Conservation (phyloP, 2,797 vertebrate genomes). For the Sorex maritimensis region DNA sequence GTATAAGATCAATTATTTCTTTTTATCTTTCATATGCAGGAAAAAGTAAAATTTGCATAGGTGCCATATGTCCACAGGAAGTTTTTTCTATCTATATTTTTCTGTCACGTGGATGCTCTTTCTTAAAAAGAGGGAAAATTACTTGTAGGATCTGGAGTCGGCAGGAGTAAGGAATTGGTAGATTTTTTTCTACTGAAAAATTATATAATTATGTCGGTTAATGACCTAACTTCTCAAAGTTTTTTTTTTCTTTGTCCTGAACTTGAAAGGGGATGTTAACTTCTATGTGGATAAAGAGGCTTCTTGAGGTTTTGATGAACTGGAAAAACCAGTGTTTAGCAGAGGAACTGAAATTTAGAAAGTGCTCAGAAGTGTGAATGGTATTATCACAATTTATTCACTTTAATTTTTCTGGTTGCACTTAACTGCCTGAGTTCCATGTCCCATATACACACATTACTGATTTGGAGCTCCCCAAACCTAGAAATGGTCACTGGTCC, state of each 20-base stretch:
- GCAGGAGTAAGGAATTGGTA: background rate
- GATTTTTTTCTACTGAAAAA: conserved; percentile 46
- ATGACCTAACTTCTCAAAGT: background rate
- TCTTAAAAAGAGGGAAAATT: background rate
- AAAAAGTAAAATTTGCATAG: conserved; percentile 13
- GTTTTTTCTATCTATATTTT: background rate
- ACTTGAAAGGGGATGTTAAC: background rate
- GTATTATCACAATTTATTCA: background rate
- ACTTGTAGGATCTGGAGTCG: too few species aligned
- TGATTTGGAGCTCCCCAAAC: background rate
- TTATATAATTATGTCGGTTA: background rate
- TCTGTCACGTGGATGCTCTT: background rate
- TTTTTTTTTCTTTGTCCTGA: background rate
- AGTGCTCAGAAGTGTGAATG: background rate
- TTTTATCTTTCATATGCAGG: background rate
- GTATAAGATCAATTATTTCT: background rate
- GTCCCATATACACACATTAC: background rate
- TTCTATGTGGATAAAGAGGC: conserved; percentile 17
- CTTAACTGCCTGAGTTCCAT: background rate
- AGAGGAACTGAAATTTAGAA: background rate
- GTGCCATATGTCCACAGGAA: background rate
- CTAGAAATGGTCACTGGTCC: background rate
- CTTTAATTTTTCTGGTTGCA: background rate
- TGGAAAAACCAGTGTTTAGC: background rate
- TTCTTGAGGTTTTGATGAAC: background rate